Evolutionary conservation across 2,113 vertebrate species (phyloP).

Genomic region (Barbus barbus): DNA sequence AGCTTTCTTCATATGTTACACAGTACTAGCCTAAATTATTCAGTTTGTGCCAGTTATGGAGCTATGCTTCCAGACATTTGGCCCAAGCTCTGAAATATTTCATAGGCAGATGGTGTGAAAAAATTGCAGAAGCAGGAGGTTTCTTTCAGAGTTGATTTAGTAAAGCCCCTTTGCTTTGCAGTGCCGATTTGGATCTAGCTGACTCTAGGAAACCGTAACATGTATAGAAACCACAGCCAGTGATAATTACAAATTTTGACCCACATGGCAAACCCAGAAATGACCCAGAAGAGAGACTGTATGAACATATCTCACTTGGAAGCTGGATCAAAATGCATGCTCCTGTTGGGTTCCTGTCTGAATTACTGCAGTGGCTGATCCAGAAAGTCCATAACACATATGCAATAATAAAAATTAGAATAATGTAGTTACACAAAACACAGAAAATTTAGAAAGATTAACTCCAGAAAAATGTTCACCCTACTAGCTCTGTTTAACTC

Average conservation of each 20-base stretch:
- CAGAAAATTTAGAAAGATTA: no score
- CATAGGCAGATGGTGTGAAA: constrained; percentile 12
- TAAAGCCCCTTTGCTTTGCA: constrained; percentile 62
- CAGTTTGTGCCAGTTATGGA: neutral
- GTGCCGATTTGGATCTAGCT: constrained; percentile 68
- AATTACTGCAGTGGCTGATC: neutral
- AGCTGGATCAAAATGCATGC: neutral
- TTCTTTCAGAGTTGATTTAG: constrained; percentile 65
- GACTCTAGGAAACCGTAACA: constrained; percentile 64
- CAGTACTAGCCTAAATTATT: constrained; percentile 8
- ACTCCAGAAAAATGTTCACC: neutral
- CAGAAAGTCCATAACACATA: neutral
- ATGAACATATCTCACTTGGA: neutral
- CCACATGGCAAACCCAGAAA: neutral
- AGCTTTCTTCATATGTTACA: neutral
- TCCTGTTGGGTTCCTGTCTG: neutral
- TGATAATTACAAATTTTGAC: no score
- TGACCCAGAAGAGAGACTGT: neutral
- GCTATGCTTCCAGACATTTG: neutral
- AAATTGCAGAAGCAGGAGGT: neutral
- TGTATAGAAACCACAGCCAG: neutral
- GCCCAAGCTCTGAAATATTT: constrained; percentile 10
- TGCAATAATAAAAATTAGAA: neutral
- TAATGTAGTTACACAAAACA: no score
- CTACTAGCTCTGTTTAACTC: neutral